Evolutionary conservation across 2,797 vertebrate species (phyloP), one percentile per base, ranked within the genome.

Genomic region (Mormyrus hasselquistii): DNA sequence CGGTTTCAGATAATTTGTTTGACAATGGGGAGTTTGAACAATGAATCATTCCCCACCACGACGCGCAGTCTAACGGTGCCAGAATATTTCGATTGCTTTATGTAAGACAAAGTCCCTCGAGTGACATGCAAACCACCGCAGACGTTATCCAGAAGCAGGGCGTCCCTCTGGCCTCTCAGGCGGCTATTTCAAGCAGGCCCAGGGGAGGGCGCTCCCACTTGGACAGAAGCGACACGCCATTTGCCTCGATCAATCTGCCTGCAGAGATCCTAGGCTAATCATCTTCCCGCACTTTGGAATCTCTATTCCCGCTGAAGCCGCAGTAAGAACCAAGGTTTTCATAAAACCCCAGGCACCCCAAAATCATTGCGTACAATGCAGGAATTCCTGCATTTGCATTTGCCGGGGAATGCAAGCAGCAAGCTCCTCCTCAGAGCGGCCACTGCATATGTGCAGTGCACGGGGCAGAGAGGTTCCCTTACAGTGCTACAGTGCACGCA

Each of bases 21-120:
- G 85, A 86, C 85, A 86, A 86, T 86, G 29, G 85, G 49, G 85
- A 55, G 85, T 52, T 44, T 86, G 85, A 86, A 86, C 85, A 86
- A 86, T 86, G 85, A 86, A 86, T 86, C 50, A 55, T 52, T 57
- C 29, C 52, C 52, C 3, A 57, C 52, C 52, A 57, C 52, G 10
- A 34, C 16, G 14, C 2, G 5, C 85, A 10, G 14, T 10, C 16
- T n/a, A 55, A n/a, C n/a, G 16, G 50, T 29, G 34, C 50, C 85
- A 16, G 50, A 55, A 57, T 55, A 86, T 34, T 86, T 16, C 49
- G 34, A 86, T 59, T 19, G 85, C 85, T 53, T 53, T 86, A 34
- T 38, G 85, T n/a, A 34, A 55, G 85, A 34, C 52, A 25, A 86
- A 19, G 85, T 47, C 82, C 41, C 41, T 84, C 47, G 22, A 25